Base-by-base conservation (phyloP, 1,140 invertebrate species). In the Drosophila varians region DNA sequence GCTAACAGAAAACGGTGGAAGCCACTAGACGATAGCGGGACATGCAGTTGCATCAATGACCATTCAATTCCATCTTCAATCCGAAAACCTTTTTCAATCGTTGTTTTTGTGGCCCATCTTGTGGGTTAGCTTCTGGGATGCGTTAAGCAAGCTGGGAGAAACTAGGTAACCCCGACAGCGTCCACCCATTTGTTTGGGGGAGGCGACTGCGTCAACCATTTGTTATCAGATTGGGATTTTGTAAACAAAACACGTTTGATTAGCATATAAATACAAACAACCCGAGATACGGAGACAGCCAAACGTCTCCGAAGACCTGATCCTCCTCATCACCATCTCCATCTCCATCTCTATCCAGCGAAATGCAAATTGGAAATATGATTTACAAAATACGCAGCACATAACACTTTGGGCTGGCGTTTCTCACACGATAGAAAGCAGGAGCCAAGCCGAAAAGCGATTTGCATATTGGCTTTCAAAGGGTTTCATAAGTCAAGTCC, bases 361-460 rank as follows among this genome's bases (percentile, higher is more conserved):
- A 57, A 43, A 77, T 77, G 60, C 51, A 71, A 74, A 84, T 83
- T 65, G 14, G 28, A 78, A 62, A 66, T 78, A 83, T 83, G 78
- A 83, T 83, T 75, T 86, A 83, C 79, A 65, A 83, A 83, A 66
- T 58, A 56, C 51, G 42, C 47, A 28, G 49, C 57, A 49, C 69
- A 72, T 73, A 73, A 73, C 68, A 61, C 26, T 52, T 31, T 43
- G 42, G 42, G 28, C 40, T 14, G 45, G 23, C 43, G 42, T 52
- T 79, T 74, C 56, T 31, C 7, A 74, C 71, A 72, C 66, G 61
- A 52, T 84, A 86, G 75, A 83, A 83, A 83, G 79, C 80, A 73
- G 58, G 57, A 57, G 52, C 36, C 64, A 71, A 46, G 11, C 25
- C 25, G 8, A 42, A 12, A 16, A 40, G 19, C 34, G 19, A 77